These are phyloP conservation scores for Drosophila jambulina DNA, from an alignment of 1,140 invertebrate genomes.

Conservation along the genomic window DNA sequence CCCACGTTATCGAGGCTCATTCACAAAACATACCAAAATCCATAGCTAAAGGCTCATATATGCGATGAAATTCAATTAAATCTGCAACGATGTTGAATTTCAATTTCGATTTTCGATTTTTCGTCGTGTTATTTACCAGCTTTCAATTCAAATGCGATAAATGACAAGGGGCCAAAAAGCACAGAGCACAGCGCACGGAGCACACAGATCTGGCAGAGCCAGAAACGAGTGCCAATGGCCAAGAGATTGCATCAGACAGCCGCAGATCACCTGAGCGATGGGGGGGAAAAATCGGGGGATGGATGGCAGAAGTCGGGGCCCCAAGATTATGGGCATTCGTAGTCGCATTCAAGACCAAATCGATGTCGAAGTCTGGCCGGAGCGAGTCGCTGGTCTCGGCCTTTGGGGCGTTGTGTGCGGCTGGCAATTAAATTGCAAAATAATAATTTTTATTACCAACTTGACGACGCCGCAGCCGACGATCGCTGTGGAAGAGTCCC, in stretches of 20 bases:
- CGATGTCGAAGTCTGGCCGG: constrained; percentile 62
- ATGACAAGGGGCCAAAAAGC: constrained; percentile 56
- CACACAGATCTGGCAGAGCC: constrained; percentile 40
- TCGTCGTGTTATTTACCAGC: constrained; percentile 70
- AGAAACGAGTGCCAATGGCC: constrained; percentile 50
- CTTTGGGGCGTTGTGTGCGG: constrained; percentile 57
- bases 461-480: constrained; percentile 31
- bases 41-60: constrained; percentile 11
- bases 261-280: constrained; percentile 3
- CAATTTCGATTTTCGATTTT: constrained; percentile 69
- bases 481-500: constrained; percentile 35
- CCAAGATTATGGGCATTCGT: constrained; percentile 30
- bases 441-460: constrained; percentile 78
- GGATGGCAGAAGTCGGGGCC: background rate
- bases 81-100: constrained; percentile 60
- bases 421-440: constrained; percentile 79
- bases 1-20: constrained; percentile 2
- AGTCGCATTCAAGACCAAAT: constrained; percentile 76
- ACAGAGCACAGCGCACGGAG: constrained; percentile 42
- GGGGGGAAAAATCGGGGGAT: background rate
- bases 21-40: constrained; percentile 4
- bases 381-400: constrained; percentile 54
- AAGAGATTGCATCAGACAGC: constrained; percentile 73
- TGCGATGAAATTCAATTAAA: constrained; percentile 56
- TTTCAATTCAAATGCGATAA: constrained; percentile 81